Evolutionary conservation across 2,888 invertebrate genomes (phyloP).

Genomic region (Euplagia quadripunctaria): DNA sequence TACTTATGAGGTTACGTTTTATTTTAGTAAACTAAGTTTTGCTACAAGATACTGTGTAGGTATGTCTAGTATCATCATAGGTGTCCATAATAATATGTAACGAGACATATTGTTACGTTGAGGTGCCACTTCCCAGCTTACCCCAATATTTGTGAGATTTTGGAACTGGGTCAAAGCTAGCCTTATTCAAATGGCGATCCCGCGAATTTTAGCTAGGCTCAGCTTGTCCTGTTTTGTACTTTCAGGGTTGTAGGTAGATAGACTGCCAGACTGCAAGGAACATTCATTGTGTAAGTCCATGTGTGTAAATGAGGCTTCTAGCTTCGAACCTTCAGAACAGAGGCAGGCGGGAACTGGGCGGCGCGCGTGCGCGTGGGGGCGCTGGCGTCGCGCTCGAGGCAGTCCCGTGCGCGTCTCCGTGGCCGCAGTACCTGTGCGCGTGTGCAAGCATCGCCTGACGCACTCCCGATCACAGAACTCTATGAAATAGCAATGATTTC

Average conservation of each 20-base stretch:
- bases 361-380: conserved; percentile 74
- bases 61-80: conserved; percentile 22
- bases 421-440: conserved; percentile 63
- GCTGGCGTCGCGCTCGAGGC: conserved; percentile 70
- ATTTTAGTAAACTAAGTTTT: not conserved
- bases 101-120: conserved; percentile 66
- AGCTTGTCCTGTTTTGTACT: conserved; percentile 57
- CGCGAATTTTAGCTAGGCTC: conserved; percentile 48
- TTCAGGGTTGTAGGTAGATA: conserved; percentile 58
- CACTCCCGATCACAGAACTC: conserved; percentile 68
- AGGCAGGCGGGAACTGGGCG: conserved; percentile 48
- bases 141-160: conserved; percentile 74
- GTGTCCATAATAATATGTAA: conserved; percentile 46
- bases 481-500: conserved; percentile 75
- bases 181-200: conserved; percentile 53
- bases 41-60: conserved; percentile 2
- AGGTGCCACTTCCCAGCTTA: conserved; percentile 74
- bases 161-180: conserved; percentile 75
- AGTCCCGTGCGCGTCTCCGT: conserved; percentile 79
- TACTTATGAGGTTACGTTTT: not conserved
- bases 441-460: conserved; percentile 54
- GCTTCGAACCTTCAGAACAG: conserved; percentile 36
- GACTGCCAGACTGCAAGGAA: conserved; percentile 56
- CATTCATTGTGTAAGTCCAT: conserved; percentile 62
- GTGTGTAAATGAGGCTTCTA: conserved; percentile 70